Evolutionary conservation across 2,797 vertebrate genomes (phyloP).

Genomic region (Hydrophis major): DNA sequence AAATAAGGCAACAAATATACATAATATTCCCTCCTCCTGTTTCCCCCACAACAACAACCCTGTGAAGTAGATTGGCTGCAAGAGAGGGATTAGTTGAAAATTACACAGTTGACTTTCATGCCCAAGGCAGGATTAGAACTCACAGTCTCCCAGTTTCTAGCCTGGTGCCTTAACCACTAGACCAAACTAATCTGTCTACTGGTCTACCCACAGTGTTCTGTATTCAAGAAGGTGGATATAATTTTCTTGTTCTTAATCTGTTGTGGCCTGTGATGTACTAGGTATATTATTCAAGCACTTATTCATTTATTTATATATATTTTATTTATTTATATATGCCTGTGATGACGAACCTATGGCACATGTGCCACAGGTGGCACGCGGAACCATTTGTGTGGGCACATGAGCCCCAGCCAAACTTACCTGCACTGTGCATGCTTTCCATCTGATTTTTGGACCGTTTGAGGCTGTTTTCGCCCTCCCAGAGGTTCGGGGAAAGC

Average conservation of each 20-base stretch:
- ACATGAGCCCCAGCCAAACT: too few relatives aligned
- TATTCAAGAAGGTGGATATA: background rate
- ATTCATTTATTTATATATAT: background rate
- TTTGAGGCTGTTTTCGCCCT: too few relatives aligned
- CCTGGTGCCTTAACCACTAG: background rate
- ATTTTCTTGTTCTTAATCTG: background rate
- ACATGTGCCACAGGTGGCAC: too few relatives aligned
- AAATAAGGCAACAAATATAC: background rate
- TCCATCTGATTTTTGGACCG: too few relatives aligned
- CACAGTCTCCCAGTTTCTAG: background rate
- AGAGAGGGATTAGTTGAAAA: background rate
- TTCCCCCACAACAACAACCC: background rate
- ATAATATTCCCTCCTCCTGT: background rate
- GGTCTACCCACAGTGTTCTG: background rate
- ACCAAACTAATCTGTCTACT: background rate
- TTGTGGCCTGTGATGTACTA: background rate
- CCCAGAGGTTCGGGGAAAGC: too few relatives aligned
- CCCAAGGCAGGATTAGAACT: background rate
- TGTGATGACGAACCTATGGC: too few relatives aligned
- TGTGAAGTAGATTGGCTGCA: background rate
- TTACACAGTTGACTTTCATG: background rate
- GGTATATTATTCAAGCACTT: background rate
- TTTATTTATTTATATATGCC: background rate
- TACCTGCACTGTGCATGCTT: too few relatives aligned
- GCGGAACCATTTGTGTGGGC: too few relatives aligned